Percentiles rank a stretch among this genome's conserved stretches.
Evolutionary conservation across 2,113 vertebrate genomes (phyloP).

Genomic region (Labrus mixtus): DNA sequence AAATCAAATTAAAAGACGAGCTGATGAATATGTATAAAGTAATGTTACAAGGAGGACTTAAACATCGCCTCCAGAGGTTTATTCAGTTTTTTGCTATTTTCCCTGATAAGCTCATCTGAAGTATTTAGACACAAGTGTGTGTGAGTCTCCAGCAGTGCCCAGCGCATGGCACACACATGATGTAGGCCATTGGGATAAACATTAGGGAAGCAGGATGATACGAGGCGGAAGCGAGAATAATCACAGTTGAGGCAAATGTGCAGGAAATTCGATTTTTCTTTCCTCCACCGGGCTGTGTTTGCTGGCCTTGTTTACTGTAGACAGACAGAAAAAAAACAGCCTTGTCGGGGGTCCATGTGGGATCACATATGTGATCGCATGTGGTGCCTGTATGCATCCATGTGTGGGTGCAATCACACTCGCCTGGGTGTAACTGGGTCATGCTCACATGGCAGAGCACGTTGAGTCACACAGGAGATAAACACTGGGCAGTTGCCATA

Average conservation of each 20-base stretch:
- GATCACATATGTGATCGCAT: conserved; percentile 14
- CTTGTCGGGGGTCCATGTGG: conserved; percentile 26
- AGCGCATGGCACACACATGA: conserved; percentile 38
- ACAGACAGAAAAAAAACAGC: conserved; percentile 28
- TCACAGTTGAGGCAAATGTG: conserved; percentile 19
- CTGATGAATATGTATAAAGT: neutral
- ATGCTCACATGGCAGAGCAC: conserved; percentile 63
- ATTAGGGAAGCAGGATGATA: conserved; percentile 23
- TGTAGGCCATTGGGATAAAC: conserved; percentile 57
- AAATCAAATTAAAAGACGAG: neutral
- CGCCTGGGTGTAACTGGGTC: conserved; percentile 63
- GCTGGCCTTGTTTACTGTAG: conserved; percentile 8
- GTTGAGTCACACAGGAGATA: conserved; percentile 57
- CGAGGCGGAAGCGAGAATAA: neutral
- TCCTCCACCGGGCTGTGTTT: conserved; percentile 11
- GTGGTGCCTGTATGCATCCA: conserved; percentile 16
- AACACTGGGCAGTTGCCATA: conserved; percentile 61
- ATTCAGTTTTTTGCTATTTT: too few species aligned
- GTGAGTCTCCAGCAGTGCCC: conserved; percentile 11
- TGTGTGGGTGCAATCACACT: conserved; percentile 30
- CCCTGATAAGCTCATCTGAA: too few species aligned
- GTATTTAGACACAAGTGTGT: neutral
- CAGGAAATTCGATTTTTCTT: conserved; percentile 19
- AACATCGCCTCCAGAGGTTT: too few species aligned
- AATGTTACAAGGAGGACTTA: too few species aligned